Conservation (phyloP, 2,113 vertebrate genomes). For the Motacilla tschutschensis region DNA sequence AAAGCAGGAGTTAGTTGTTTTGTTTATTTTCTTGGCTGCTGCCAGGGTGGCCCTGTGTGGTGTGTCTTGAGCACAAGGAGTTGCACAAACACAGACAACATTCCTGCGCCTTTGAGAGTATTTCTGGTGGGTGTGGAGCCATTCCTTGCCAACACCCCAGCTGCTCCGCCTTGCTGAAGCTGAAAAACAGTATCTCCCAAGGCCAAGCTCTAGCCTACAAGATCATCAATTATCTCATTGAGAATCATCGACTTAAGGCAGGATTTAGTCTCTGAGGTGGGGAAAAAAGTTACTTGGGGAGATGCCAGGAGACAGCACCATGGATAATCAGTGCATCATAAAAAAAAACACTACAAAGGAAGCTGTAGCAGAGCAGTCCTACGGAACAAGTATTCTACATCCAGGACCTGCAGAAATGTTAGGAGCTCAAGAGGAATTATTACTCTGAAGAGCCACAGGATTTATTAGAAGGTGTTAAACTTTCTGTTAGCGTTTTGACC, state of each 20-base stretch:
- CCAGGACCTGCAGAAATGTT: neutral
- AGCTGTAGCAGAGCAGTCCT: neutral
- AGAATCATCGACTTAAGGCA: neutral
- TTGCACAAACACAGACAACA: neutral
- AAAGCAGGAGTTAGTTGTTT: neutral
- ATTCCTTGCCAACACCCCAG: fast-evolving
- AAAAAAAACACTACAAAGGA: neutral
- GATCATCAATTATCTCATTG: neutral
- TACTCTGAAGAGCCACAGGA: neutral
- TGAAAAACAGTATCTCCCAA: neutral
- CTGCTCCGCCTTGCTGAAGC: neutral
- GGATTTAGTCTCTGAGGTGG: neutral
- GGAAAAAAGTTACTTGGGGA: neutral
- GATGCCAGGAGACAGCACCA: neutral
- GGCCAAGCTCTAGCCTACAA: neutral
- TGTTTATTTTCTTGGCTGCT: neutral
- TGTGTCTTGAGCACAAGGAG: neutral
- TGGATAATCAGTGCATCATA: neutral
- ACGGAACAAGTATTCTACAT: neutral
- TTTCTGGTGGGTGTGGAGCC: neutral
- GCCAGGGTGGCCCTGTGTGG: neutral
- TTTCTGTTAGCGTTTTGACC: constrained; percentile 27
- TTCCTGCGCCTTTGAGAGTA: neutral
- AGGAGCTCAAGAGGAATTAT: constrained; percentile 46
- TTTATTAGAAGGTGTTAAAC: constrained; percentile 6